Base-by-base conservation (phyloP, 2,797 vertebrate species). In the Sphaeramia orbicularis region DNA sequence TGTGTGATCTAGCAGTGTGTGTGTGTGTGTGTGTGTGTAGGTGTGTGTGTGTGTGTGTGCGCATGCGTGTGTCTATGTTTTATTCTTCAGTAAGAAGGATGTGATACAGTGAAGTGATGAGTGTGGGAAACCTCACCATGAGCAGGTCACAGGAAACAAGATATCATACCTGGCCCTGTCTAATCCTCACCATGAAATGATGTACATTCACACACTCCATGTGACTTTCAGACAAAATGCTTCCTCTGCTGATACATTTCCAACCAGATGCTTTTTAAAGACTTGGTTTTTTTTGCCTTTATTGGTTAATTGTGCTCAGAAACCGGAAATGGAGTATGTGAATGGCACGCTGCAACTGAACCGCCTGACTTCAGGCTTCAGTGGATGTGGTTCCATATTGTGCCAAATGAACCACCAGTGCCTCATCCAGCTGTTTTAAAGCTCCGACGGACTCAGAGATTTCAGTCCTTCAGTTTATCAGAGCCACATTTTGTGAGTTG, bases 111-210 rank as follows among this genome's bases (percentile, higher is more conserved):
- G 78, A 86, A 69, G 81, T 89, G 90, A 91, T 88, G 88, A 91
- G 83, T 92, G 91, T 92, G 91, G 91, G 91, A 92, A 92, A 84
- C 82, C 62, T 60, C 4, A 15, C 66, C n/a, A 68, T 49, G 78
- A 88, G 83, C 86, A 89, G 90, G 86, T 91, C 91, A 89, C 91
- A 92, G 77, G 91, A 90, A 91, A 92, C 78, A 66, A 73, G 88
- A 91, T 91, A 85, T 85, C 65, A 49, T 88, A 92, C 90, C 90
- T 92, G 87, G 67, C 53, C 87, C 85, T 86, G 60, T 65, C 58
- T 89, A 85, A 87, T 86, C 82, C 77, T 53, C 57, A 85, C 85
- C 91, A 73, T 92, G 91, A 92, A 87, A 91, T 89, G 43, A 74
- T 74, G 65, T 51, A 43, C 27, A 54, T 7, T 48, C 63, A 54